Evolutionary conservation across 2,797 vertebrate species (phyloP).

Genomic region (Cebuella pygmaea): DNA sequence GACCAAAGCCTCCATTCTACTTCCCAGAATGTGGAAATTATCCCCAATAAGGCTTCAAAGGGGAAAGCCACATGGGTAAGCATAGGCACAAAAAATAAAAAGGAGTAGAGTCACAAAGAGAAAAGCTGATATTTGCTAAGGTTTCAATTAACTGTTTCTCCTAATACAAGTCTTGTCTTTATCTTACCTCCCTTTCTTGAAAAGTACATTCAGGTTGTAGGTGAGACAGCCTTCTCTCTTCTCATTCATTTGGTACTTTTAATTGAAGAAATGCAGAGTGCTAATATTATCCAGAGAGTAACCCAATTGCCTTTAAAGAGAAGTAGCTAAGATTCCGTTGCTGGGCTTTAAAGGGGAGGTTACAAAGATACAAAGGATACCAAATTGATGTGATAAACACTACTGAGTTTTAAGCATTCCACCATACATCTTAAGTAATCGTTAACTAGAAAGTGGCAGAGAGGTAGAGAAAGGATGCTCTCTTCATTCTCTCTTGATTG

Average conservation of each 20-base stretch:
- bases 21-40: background rate
- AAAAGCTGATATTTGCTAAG: background rate
- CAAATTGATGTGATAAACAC: constrained; percentile 73
- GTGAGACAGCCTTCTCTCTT: constrained; percentile 78
- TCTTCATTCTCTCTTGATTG: constrained; percentile 60
- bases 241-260: constrained; percentile 80
- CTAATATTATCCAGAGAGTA: constrained; percentile 78
- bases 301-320: constrained; percentile 44
- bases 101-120: background rate
- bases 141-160: background rate
- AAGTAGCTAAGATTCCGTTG: constrained; percentile 68
- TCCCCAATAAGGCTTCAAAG: background rate
- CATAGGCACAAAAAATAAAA: too few species aligned
- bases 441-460: constrained; percentile 73
- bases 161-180: background rate
- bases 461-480: constrained; percentile 53
- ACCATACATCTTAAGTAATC: constrained; percentile 64
- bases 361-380: constrained; percentile 78
- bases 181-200: background rate
- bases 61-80: background rate
- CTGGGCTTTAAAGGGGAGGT: constrained; percentile 70
- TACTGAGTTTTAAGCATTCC: constrained; percentile 78
- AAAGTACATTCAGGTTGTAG: background rate
- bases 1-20: background rate
- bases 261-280: constrained; percentile 77